Conservation (phyloP, 2,113 vertebrate species). For the Dicerorhinus sumatrensis region DNA sequence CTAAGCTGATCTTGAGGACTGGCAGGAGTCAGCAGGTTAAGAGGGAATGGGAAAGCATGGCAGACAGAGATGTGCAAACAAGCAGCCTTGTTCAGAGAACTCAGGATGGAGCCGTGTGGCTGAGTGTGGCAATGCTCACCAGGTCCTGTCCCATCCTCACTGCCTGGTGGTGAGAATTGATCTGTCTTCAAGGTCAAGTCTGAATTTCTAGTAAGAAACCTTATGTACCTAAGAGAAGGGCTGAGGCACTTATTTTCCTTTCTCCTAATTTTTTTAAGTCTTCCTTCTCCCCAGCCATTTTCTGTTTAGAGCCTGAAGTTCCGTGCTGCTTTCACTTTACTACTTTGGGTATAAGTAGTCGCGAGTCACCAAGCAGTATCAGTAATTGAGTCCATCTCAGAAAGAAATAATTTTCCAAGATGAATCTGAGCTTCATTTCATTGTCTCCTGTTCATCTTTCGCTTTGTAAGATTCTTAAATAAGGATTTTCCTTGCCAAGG, state of each 20-base stretch:
- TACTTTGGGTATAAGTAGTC: not conserved
- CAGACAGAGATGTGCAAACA: not conserved
- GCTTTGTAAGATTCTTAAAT: slow-evolving; percentile 68
- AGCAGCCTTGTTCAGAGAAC: not conserved
- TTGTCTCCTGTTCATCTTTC: slow-evolving; percentile 41
- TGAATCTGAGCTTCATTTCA: slow-evolving; percentile 57
- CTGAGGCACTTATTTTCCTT: not conserved
- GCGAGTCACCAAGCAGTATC: not conserved
- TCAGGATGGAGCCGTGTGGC: fast-evolving
- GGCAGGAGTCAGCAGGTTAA: not conserved
- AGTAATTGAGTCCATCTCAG: not conserved
- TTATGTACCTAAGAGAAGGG: not conserved
- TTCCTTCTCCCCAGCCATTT: not conserved
- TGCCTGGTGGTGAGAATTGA: not conserved
- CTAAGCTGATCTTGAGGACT: not conserved
- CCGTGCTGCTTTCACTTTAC: not conserved
- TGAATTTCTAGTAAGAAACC: not conserved
- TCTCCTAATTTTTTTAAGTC: not conserved
- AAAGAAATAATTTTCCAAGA: slow-evolving; percentile 63
- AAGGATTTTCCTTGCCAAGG: slow-evolving; percentile 61
- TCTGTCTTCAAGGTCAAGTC: slow-evolving; percentile 5
- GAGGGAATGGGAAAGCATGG: not conserved
- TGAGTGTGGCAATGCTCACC: fast-evolving
- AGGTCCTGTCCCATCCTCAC: not conserved
- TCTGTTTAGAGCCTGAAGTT: not conserved